A percentile compares a stretch with the other conserved stretches of the same genome.
Conservation (phyloP, 2,888 invertebrate species). For the Mylabris sibirica region DNA sequence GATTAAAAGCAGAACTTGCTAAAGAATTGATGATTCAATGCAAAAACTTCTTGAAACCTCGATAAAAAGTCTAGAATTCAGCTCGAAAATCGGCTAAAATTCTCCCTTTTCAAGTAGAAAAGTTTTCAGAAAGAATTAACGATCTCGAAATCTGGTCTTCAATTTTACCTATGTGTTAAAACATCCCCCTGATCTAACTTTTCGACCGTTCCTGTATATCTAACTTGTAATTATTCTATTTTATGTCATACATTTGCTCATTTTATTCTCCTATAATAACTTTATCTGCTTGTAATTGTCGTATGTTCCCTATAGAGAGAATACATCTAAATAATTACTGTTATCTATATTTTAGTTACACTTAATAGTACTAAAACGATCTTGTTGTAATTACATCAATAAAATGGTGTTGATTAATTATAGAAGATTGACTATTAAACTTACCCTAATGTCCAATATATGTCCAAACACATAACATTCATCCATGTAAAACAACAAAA, state of each 20-base stretch:
- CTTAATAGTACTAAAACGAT: background rate
- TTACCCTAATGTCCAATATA: conserved; percentile 49
- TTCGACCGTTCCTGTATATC: no score
- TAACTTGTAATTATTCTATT: no score
- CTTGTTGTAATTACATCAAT: background rate
- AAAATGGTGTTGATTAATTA: background rate
- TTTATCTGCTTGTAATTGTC: background rate
- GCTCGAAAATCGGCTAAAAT: no score
- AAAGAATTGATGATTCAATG: no score
- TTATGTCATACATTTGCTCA: background rate
- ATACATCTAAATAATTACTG: conserved; percentile 8
- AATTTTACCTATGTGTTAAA: no score
- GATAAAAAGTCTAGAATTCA: no score
- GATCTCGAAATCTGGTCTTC: no score
- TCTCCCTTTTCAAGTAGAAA: no score
- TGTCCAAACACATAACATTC: conserved; percentile 48
- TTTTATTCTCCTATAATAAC: background rate
- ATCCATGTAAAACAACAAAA: conserved; percentile 46
- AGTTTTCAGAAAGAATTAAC: no score
- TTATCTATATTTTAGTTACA: background rate
- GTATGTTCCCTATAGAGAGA: background rate
- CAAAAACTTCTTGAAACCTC: no score
- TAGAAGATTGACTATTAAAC: conserved; percentile 21
- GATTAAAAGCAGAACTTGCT: no score
- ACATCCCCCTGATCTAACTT: no score